Percentiles rank a stretch among this genome's conserved stretches.
phyloP scores from a whole-genome alignment of 2,113 vertebrate species.

The Tupaia tana region DNA sequence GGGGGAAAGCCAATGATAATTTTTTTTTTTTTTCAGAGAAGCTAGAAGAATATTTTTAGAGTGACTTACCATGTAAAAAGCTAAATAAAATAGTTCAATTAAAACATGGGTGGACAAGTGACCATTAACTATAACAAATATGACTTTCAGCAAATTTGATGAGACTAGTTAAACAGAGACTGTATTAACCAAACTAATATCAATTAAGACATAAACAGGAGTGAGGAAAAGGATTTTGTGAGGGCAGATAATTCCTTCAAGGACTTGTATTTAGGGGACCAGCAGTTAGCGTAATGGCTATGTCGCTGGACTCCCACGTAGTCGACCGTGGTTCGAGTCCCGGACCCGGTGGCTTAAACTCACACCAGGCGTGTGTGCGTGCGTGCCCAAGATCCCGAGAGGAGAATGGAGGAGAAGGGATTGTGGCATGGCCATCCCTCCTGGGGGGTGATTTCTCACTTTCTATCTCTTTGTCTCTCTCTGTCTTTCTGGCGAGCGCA shows the following conservation, averaged over 20 bases:
- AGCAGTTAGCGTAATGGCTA: too few species aligned
- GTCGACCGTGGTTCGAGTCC: too few species aligned
- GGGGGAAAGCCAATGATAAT: too few species aligned
- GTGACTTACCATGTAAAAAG: not conserved
- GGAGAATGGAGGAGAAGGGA: too few species aligned
- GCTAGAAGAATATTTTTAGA: constrained; percentile 16
- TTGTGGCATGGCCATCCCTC: too few species aligned
- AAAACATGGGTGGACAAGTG: not conserved
- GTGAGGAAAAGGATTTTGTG: not conserved
- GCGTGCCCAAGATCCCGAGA: too few species aligned
- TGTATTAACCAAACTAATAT: not conserved
- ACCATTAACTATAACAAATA: not conserved
- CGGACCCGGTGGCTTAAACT: too few species aligned
- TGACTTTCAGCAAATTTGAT: not conserved
- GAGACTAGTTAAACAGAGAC: not conserved
- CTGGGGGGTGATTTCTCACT: too few species aligned
- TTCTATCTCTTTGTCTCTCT: too few species aligned
- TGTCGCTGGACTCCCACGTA: too few species aligned
- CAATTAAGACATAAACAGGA: not conserved
- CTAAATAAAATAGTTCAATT: not conserved
- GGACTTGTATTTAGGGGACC: not conserved
- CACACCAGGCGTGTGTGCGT: too few species aligned
- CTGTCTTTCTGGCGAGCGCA: too few species aligned
- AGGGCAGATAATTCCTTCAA: not conserved
- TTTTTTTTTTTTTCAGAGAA: constrained; percentile 25